A percentile compares a stretch with the other conserved stretches of the same genome.
Conservation (phyloP, 2,113 vertebrate species). For the Psittacula cyanocephala region DNA sequence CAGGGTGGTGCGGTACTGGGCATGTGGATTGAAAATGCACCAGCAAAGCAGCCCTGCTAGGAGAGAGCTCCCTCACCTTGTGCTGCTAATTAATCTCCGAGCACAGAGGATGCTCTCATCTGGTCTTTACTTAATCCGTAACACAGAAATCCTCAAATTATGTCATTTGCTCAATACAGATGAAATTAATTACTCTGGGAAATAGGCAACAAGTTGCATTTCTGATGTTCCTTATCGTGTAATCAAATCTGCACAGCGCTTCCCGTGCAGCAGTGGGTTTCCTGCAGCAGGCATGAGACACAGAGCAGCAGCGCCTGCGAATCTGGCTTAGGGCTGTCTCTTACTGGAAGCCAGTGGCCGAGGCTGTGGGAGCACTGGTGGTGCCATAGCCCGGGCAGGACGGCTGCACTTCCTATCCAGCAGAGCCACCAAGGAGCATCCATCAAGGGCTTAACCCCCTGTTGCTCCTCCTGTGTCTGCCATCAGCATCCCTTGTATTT, state of each 20-base stretch:
- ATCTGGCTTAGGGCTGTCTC: background rate
- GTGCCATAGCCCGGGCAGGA: background rate
- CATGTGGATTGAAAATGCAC: background rate
- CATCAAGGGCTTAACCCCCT: background rate
- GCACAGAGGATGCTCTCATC: constrained; percentile 57
- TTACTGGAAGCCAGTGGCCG: background rate
- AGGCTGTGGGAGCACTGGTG: fast-evolving
- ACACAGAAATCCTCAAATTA: constrained; percentile 65
- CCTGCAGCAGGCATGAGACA: background rate
- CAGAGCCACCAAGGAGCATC: background rate
- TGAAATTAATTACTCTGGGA: constrained; percentile 68
- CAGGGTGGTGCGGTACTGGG: background rate
- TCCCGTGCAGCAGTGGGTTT: background rate
- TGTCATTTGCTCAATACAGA: constrained; percentile 68
- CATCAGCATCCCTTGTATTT: background rate
- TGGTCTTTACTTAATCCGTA: constrained; percentile 70
- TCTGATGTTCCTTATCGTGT: background rate
- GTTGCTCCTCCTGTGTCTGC: background rate
- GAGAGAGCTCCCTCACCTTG: constrained; percentile 1
- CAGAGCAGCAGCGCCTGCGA: background rate
- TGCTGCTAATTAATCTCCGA: constrained; percentile 51
- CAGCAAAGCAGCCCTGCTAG: background rate
- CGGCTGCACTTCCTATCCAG: background rate
- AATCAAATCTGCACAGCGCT: background rate
- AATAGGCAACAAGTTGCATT: constrained; percentile 63